Conservation (phyloP, 2,113 vertebrate genomes). For the Martes martes region DNA sequence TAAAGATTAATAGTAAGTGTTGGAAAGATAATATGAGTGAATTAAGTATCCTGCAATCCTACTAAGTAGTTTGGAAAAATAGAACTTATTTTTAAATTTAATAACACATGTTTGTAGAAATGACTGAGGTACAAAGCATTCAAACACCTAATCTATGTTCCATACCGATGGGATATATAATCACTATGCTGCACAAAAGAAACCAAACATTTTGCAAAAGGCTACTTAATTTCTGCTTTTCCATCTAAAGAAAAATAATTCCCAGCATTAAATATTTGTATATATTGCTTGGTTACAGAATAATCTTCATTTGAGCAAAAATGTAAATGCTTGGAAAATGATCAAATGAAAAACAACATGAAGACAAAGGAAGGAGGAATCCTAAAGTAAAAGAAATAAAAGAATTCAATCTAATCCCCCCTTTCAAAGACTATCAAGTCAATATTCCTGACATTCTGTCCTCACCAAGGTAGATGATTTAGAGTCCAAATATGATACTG, state of each 20-base stretch:
- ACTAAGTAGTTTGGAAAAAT: background rate
- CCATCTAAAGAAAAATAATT: background rate
- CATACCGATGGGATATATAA: background rate
- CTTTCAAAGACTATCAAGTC: background rate
- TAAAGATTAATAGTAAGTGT: background rate
- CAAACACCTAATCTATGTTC: background rate
- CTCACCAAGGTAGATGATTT: background rate
- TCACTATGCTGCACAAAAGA: background rate
- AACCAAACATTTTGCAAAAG: background rate
- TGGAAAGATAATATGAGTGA: background rate
- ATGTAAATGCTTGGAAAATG: background rate
- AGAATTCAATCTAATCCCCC: background rate
- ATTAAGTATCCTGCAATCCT: background rate
- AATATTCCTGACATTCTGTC: background rate
- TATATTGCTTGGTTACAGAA: background rate
- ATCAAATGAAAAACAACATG: constrained; percentile 7
- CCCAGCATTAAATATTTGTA: background rate
- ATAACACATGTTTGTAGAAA: background rate
- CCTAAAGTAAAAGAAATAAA: background rate
- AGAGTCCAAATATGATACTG: background rate
- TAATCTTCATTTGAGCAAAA: constrained; percentile 1
- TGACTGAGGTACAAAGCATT: background rate
- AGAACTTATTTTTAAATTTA: background rate
- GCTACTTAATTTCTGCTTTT: background rate
- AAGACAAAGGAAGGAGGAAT: background rate